Evolutionary conservation across 1,140 invertebrate genomes (phyloP).

Genomic region (Leptinotarsa texana): DNA sequence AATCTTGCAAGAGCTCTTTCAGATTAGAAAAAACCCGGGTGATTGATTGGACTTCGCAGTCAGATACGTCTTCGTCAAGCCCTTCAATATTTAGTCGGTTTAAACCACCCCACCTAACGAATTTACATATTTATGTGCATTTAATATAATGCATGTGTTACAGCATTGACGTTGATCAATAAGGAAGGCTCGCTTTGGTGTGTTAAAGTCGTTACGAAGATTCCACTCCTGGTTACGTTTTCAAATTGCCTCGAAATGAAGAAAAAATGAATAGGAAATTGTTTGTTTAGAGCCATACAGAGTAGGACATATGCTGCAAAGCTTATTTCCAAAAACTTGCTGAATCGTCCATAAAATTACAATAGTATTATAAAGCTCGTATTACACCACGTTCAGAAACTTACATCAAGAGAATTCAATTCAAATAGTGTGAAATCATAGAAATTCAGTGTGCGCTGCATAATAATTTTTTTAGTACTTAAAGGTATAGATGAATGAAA

Average conservation of each 20-base stretch:
- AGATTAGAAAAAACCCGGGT: slow-evolving; percentile 17
- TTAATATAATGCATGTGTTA: slow-evolving; percentile 22
- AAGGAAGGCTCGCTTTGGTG: neutral
- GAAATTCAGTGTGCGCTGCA: no score
- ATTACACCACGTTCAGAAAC: no score
- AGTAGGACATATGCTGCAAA: no score
- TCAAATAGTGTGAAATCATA: no score
- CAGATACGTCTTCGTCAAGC: slow-evolving; percentile 27
- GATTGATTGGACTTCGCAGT: slow-evolving; percentile 24
- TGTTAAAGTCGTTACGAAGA: neutral
- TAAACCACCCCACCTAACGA: slow-evolving; percentile 11
- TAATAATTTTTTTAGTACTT: no score
- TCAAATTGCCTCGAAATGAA: neutral
- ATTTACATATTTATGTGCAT: slow-evolving; percentile 30
- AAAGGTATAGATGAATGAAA: no score
- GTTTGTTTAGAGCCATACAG: no score
- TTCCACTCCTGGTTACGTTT: neutral
- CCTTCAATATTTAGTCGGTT: slow-evolving; percentile 17
- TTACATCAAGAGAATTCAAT: no score
- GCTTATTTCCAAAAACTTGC: no score
- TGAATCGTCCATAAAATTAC: neutral
- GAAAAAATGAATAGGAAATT: no score
- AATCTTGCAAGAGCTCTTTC: slow-evolving; percentile 20
- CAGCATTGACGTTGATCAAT: slow-evolving; percentile 18
- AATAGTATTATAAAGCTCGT: neutral